Base-by-base conservation (phyloP, 2,797 vertebrate genomes). In the Anguilla megastoma region DNA sequence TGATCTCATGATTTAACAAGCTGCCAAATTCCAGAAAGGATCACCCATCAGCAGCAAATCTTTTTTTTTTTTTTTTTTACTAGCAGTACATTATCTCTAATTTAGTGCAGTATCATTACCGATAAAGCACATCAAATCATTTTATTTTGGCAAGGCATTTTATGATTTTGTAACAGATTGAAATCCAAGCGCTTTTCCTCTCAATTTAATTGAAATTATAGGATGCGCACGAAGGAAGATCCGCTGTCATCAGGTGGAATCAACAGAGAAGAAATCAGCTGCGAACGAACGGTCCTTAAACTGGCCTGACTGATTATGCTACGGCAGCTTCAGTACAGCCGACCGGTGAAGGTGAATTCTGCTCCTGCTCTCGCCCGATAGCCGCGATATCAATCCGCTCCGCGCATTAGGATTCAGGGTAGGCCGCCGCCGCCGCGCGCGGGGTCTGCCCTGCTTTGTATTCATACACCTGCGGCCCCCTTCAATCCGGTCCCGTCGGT, bases 401-500 rank as follows among this genome's bases (percentile, higher is more conserved):
- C 86, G 36, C 36, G 1, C 88, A 86, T 56, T 14, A 87, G 60
- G 87, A 87, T 79, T 45, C 30, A 58, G 85, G 36, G 50, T 14
- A 58, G 50, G 50, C 54, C 14, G 54, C 41, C 58, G n/a, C 30
- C 41, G 36, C 36, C 36, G 36, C 36, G 36, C 10, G 10, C 85
- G 45, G 84, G 71, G 84, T 71, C n/a, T 85, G 66, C 85, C 85
- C 91, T 90, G 87, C 87, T 92, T 91, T 88, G 87, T 92, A 91
- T 92, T 92, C 91, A 90, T 88, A 84, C 89, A 88, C 91, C 91
- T 91, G 90, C 88, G 85, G 76, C 84, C 88, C 88, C 92, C 89
- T 91, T 92, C 90, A 92, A 91, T 92, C 91, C 89, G 84, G 83
- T 71, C 88, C 90, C 90, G 90, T 91, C 88, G 89, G 91, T 91